A percentile compares a stretch with the other conserved stretches of the same genome.
Conservation (phyloP, 2,113 vertebrate species). For the Chaenocephalus aceratus region DNA sequence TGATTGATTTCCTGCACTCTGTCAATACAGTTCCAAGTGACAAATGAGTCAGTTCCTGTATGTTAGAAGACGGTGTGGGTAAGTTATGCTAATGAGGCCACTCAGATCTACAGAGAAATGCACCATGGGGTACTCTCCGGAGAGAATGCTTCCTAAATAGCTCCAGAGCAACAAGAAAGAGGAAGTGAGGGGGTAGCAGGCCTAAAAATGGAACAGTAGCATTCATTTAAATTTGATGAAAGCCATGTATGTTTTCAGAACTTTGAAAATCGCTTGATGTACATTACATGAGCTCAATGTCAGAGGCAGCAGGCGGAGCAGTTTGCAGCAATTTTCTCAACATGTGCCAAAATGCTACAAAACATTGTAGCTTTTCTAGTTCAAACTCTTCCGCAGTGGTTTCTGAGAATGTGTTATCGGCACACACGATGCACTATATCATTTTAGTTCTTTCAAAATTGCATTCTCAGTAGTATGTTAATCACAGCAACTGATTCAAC, state of each 20-base stretch:
- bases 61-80: neutral
- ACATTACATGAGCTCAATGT: slow-evolving; percentile 52
- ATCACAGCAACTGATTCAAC: neutral
- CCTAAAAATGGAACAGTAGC: slow-evolving; percentile 61
- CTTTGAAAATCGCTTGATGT: slow-evolving; percentile 53
- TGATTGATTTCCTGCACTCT: slow-evolving; percentile 39
- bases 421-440: neutral
- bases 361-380: slow-evolving; percentile 3
- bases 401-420: slow-evolving; percentile 7
- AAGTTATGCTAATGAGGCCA: slow-evolving; percentile 66
- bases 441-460: neutral
- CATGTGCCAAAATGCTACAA: slow-evolving; percentile 40
- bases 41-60: slow-evolving; percentile 21
- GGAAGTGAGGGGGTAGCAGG: slow-evolving; percentile 14
- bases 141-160: slow-evolving; percentile 69
- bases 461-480: neutral
- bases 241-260: slow-evolving; percentile 58
- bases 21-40: slow-evolving; percentile 37
- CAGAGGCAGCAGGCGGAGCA: slow-evolving; percentile 42
- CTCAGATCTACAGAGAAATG: slow-evolving; percentile 54
- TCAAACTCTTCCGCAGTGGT: neutral
- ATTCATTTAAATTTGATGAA: slow-evolving; percentile 75
- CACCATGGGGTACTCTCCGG: slow-evolving; percentile 54
- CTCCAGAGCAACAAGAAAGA: slow-evolving; percentile 53
- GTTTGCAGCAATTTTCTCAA: slow-evolving; percentile 20